These are phyloP conservation scores for Mobula birostris DNA, from an alignment of 2,113 vertebrate genomes.

Conservation along the genomic window DNA sequence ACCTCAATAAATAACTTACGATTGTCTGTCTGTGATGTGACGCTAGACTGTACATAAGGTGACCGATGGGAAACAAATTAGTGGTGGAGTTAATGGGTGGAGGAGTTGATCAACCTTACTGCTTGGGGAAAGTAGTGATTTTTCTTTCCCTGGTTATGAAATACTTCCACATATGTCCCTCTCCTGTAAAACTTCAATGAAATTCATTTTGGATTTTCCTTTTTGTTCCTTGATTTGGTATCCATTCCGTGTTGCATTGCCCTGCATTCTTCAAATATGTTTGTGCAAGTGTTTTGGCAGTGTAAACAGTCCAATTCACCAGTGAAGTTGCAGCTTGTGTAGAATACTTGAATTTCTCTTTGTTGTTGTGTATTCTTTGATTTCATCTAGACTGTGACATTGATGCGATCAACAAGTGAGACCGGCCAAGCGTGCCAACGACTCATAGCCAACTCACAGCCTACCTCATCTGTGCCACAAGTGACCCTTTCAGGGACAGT, in stretches of 20 bases:
- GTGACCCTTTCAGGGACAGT: constrained; percentile 54
- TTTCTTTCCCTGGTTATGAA: not conserved
- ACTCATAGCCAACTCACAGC: constrained; percentile 58
- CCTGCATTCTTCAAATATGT: not conserved
- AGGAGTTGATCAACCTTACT: too few species aligned
- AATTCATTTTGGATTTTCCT: not conserved
- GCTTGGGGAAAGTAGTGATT: too few species aligned
- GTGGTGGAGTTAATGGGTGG: too few species aligned
- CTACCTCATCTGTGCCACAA: constrained; percentile 60
- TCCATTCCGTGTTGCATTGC: not conserved
- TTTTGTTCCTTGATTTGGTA: not conserved
- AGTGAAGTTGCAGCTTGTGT: not conserved
- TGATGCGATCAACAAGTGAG: constrained; percentile 70
- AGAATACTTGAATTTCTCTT: not conserved
- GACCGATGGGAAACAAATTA: too few species aligned
- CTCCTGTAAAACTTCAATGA: not conserved
- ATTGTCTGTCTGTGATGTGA: too few species aligned
- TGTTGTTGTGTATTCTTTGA: not conserved
- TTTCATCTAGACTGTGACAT: constrained; percentile 65
- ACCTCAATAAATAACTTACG: too few species aligned
- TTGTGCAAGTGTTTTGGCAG: not conserved
- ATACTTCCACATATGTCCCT: not conserved
- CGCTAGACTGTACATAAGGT: too few species aligned
- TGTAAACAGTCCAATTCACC: not conserved
- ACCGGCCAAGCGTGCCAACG: constrained; percentile 67